phyloP scores from a whole-genome alignment of 2,113 vertebrate genomes.

The Rhombomys opimus region DNA sequence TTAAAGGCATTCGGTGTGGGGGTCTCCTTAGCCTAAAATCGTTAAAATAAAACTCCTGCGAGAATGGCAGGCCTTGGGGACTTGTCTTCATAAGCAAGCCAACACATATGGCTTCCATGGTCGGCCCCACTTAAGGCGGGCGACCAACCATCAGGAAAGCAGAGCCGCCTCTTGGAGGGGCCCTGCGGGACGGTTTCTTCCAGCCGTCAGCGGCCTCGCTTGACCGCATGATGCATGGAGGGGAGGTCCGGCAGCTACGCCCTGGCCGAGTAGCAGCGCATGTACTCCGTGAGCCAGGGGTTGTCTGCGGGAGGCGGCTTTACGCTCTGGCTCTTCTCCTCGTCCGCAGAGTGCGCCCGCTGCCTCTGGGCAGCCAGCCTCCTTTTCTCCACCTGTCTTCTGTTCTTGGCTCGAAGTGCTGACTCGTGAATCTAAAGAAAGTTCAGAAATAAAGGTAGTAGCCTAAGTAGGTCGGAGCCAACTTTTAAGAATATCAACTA shows the following conservation, averaged over 20 bases:
- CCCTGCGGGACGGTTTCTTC: slow-evolving; percentile 66
- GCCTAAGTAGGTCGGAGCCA: neutral
- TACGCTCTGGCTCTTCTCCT: slow-evolving; percentile 80
- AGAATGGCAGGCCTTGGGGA: slow-evolving; percentile 64
- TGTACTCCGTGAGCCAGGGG: slow-evolving; percentile 97
- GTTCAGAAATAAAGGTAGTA: neutral
- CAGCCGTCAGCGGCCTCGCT: slow-evolving; percentile 66
- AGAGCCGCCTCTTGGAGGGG: slow-evolving; percentile 78
- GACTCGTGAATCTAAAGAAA: slow-evolving; percentile 93
- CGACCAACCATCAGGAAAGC: slow-evolving; percentile 80
- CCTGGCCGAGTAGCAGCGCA: slow-evolving; percentile 95
- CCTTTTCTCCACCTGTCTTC: slow-evolving; percentile 93
- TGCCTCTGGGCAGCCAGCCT: slow-evolving; percentile 86
- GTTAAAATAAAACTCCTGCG: slow-evolving; percentile 63
- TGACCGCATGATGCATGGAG: neutral
- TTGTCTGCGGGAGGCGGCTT: slow-evolving; percentile 88
- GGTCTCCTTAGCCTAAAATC: slow-evolving; percentile 68
- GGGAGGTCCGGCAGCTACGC: slow-evolving; percentile 80
- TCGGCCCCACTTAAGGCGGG: slow-evolving; percentile 48
- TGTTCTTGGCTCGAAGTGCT: slow-evolving; percentile 94
- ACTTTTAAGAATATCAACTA: neutral
- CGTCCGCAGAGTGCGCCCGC: slow-evolving; percentile 89
- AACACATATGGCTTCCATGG: slow-evolving; percentile 42
- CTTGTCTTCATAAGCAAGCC: slow-evolving; percentile 46
- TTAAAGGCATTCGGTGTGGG: slow-evolving; percentile 75